phyloP scores from a whole-genome alignment of 2,113 vertebrate species.

The Salvelinus alpinus region DNA sequence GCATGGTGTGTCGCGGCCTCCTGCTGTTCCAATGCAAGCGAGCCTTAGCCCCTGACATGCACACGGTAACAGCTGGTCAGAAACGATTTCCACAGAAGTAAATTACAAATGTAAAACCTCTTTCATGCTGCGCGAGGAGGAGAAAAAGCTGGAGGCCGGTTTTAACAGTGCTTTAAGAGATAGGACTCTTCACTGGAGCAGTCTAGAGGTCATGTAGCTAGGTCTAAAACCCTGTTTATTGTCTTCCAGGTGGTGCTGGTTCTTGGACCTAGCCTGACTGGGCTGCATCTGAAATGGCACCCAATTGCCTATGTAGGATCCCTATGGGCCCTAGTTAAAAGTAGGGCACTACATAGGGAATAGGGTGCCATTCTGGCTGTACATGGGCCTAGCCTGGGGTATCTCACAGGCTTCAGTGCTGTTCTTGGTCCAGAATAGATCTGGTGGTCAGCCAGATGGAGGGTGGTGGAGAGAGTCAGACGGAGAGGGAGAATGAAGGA shows the following conservation, averaged over 20 bases:
- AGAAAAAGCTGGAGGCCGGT: conserved; percentile 25
- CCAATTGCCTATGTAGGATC: too few species aligned
- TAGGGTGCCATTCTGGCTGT: too few species aligned
- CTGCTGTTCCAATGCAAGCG: conserved; percentile 43
- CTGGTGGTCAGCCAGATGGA: not conserved
- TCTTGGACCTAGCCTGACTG: too few species aligned
- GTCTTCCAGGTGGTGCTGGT: conserved; percentile 36
- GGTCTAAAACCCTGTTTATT: conserved; percentile 42
- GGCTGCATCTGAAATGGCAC: too few species aligned
- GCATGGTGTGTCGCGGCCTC: conserved; percentile 37
- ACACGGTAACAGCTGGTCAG: conserved; percentile 61
- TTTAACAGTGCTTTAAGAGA: conserved; percentile 22
- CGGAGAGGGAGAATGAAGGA: not conserved
- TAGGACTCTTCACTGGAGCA: not conserved
- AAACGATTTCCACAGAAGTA: conserved; percentile 46
- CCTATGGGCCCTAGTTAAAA: too few species aligned
- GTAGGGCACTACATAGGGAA: too few species aligned
- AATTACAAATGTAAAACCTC: conserved; percentile 53
- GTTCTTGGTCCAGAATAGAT: not conserved
- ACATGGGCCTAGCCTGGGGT: too few species aligned
- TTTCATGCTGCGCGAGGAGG: conserved; percentile 25
- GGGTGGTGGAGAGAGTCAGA: not conserved
- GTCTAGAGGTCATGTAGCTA: conserved; percentile 45
- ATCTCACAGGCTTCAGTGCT: too few species aligned
- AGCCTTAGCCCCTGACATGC: conserved; percentile 52